Evolutionary conservation across 2,888 invertebrate species (phyloP), one percentile per base, ranked within the genome.

Genomic region (Dasysyrphus albostriatus): DNA sequence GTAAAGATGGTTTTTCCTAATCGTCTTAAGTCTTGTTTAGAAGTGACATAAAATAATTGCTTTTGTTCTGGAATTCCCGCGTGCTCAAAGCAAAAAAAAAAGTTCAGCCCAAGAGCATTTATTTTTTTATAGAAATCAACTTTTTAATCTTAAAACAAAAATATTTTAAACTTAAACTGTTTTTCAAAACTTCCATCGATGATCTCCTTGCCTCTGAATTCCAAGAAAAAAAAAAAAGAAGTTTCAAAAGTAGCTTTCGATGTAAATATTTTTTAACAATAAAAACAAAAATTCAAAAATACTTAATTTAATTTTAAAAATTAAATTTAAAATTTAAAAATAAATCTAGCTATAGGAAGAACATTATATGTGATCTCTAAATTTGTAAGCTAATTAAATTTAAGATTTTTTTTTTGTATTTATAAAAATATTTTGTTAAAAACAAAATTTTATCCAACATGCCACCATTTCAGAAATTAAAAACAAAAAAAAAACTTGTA

Each of bases 361-460:
- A 88, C 83, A 87, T 79, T 73, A 83, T 80, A 89, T 90, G 89
- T 90, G 89, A 90, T 89, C 90, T 90, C 89, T 89, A 88, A 88
- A 88, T 88, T 88, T 72, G 7, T 87, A 87, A 89, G 88, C 77
- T 87, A 85, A 78, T 83, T 74, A 82, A 79, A 70, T 69, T 16
- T 80, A 78, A 78, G 76, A 29, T 42, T 19, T 59, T 19, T 49
- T 42, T 37, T 44, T 16, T 56, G 56, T 16, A 3, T 59, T 24
- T 29, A 14, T 6, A 29, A 29, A 54, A 29, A 54, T 0, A 51
- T 29, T 54, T 78, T 51, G 54, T 67, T 58, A 47, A 72, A 72
- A 72, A 72, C 39, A 54, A 56, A 42, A 24, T n/a, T 54, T 39
- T 39, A 72, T 70, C 39, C 72, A 85, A 54, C 84, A 85, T 61